phyloP scores from a whole-genome alignment of 2,113 vertebrate species.

The Xenopus borealis region DNA sequence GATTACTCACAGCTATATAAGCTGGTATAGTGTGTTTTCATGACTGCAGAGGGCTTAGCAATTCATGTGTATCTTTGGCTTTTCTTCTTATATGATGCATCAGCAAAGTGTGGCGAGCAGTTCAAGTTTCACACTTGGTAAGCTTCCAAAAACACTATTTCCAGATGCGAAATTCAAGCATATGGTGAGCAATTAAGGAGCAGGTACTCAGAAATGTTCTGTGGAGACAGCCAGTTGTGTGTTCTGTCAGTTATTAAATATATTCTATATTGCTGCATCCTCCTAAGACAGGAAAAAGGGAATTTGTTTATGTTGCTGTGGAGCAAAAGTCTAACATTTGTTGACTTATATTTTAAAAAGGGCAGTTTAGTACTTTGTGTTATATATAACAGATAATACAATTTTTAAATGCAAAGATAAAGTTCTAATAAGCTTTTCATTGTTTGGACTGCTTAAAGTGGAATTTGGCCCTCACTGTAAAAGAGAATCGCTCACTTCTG shows the following conservation, averaged over 20 bases:
- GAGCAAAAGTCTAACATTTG: conserved; percentile 27
- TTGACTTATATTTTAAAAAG: conserved; percentile 6
- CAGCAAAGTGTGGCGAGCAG: conserved; percentile 43
- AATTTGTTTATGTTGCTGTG: conserved; percentile 21
- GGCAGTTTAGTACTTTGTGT: conserved; percentile 20
- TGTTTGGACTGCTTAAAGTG: neutral
- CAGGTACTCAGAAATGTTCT: conserved; percentile 32
- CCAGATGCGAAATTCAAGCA: conserved; percentile 42
- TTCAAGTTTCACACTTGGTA: conserved; percentile 41
- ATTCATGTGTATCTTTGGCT: conserved; percentile 43
- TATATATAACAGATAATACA: conserved; percentile 22
- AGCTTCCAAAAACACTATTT: conserved; percentile 33
- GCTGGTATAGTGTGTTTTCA: conserved; percentile 41
- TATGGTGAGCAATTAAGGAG: conserved; percentile 34
- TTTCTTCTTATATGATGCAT: conserved; percentile 40
- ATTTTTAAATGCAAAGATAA: neutral
- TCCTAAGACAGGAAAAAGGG: conserved; percentile 12
- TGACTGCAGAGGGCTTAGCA: conserved; percentile 37
- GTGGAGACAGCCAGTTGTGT: conserved; percentile 21
- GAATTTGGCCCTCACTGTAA: neutral
- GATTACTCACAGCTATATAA: conserved; percentile 46
- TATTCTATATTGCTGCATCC: conserved; percentile 8
- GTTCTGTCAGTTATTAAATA: conserved; percentile 27
- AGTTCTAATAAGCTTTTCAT: conserved; percentile 10
- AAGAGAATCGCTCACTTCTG: neutral